Conservation (phyloP, 2,113 vertebrate genomes). For the Brachionichthys hirsutus region DNA sequence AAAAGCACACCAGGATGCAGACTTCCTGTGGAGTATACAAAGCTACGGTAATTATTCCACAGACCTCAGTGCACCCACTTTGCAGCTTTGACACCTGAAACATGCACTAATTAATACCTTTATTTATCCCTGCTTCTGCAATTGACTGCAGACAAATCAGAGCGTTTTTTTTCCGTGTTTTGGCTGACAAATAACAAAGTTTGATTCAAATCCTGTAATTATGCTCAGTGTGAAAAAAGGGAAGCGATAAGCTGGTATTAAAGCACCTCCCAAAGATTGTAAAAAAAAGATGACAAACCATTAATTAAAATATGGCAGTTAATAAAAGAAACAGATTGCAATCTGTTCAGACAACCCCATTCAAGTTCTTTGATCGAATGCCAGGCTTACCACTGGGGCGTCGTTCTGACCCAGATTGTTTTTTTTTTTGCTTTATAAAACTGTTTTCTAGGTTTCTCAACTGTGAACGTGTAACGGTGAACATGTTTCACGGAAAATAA, state of each 20-base stretch:
- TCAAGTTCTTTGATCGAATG: conserved; percentile 71
- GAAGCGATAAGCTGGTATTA: conserved; percentile 27
- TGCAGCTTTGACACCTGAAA: conserved; percentile 43
- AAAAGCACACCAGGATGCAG: conserved; percentile 33
- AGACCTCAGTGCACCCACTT: conserved; percentile 28
- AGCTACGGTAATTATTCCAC: conserved; percentile 56
- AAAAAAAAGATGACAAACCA: conserved; percentile 59
- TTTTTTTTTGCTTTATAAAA: conserved; percentile 49
- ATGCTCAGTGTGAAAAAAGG: conserved; percentile 28
- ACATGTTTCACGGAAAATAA: conserved; percentile 37
- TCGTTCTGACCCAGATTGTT: conserved; percentile 67
- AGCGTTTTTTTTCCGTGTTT: conserved; percentile 8
- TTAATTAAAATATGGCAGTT: conserved; percentile 70
- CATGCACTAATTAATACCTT: conserved; percentile 47
- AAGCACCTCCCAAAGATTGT: conserved; percentile 68
- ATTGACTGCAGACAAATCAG: conserved; percentile 34
- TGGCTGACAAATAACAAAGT: conserved; percentile 35
- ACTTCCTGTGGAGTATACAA: conserved; percentile 44
- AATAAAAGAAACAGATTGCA: conserved; percentile 68
- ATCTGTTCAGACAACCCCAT: conserved; percentile 65
- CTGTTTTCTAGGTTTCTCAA: conserved; percentile 49
- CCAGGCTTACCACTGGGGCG: conserved; percentile 61
- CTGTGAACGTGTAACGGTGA: conserved; percentile 39
- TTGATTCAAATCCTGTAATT: conserved; percentile 43
- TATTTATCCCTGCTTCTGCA: conserved; percentile 39